phyloP scores from a whole-genome alignment of 2,888 invertebrate genomes.

The Synanthedon myopaeformis region DNA sequence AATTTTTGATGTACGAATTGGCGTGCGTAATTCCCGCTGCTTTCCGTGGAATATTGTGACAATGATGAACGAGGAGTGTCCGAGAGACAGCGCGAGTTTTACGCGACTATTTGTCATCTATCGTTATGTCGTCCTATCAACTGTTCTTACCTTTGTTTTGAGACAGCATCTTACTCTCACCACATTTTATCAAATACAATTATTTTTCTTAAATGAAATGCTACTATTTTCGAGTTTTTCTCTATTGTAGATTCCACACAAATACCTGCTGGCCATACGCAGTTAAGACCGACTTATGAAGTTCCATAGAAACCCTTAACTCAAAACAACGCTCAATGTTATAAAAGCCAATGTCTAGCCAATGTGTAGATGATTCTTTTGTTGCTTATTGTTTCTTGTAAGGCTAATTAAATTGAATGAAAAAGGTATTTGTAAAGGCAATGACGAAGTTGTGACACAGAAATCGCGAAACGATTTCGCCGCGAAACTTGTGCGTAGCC shows the following conservation, averaged over 20 bases:
- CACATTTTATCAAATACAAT: too few relatives aligned
- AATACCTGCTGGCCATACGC: too few relatives aligned
- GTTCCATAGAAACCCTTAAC: too few relatives aligned
- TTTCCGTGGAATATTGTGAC: constrained; percentile 21
- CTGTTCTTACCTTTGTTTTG: constrained; percentile 2
- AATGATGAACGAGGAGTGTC: constrained; percentile 30
- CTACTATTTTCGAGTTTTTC: too few relatives aligned
- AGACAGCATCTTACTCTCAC: too few relatives aligned
- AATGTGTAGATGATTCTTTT: neutral
- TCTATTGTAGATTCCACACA: too few relatives aligned
- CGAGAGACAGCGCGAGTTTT: constrained; percentile 16
- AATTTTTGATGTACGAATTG: constrained; percentile 10
- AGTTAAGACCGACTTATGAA: too few relatives aligned
- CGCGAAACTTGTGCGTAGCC: constrained; percentile 39
- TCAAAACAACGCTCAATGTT: too few relatives aligned
- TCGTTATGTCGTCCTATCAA: constrained; percentile 14
- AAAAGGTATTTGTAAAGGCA: constrained; percentile 30
- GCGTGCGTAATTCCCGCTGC: constrained; percentile 10
- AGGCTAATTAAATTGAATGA: constrained; percentile 1
- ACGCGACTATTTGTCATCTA: constrained; percentile 30
- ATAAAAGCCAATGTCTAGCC: too few relatives aligned
- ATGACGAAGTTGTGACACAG: constrained; percentile 43
- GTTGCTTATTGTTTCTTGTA: neutral
- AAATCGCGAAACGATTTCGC: constrained; percentile 30
- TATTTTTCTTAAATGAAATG: too few relatives aligned